Evolutionary conservation across 2,113 vertebrate genomes (phyloP).

Genomic region (Cheilinus undulatus): DNA sequence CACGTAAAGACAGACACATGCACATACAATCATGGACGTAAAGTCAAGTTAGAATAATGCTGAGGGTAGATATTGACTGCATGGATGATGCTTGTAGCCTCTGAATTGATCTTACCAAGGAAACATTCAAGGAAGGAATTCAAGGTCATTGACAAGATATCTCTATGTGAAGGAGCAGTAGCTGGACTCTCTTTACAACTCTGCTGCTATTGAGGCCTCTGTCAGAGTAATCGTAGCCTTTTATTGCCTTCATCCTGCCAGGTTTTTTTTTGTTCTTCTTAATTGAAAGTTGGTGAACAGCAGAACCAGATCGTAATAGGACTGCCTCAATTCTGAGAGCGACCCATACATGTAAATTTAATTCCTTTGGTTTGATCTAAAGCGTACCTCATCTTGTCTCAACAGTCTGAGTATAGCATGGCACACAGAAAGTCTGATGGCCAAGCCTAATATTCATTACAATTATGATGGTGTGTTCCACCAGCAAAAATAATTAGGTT

Average conservation of each 20-base stretch:
- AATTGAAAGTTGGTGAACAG: background rate
- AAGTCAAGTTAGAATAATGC: background rate
- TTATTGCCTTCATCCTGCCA: background rate
- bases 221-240: background rate
- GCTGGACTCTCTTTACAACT: no score
- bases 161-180: no score
- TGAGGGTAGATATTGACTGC: background rate
- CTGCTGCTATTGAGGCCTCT: no score
- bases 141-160: no score
- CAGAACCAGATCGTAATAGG: background rate
- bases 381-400: no score
- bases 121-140: no score
- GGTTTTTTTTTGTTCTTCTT: slow-evolving; percentile 1
- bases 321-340: background rate
- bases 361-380: slow-evolving; percentile 6
- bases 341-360: background rate
- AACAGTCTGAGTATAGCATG: slow-evolving; percentile 14
- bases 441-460: background rate
- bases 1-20: background rate
- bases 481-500: no score
- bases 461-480: no score
- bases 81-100: no score
- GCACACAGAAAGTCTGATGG: background rate
- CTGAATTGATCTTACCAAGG: no score
- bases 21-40: background rate